Percentiles rank a stretch among this genome's conserved stretches.
These are phyloP conservation scores for Helarctos malayanus DNA, from an alignment of 2,797 vertebrate species.

Conservation along the genomic window DNA sequence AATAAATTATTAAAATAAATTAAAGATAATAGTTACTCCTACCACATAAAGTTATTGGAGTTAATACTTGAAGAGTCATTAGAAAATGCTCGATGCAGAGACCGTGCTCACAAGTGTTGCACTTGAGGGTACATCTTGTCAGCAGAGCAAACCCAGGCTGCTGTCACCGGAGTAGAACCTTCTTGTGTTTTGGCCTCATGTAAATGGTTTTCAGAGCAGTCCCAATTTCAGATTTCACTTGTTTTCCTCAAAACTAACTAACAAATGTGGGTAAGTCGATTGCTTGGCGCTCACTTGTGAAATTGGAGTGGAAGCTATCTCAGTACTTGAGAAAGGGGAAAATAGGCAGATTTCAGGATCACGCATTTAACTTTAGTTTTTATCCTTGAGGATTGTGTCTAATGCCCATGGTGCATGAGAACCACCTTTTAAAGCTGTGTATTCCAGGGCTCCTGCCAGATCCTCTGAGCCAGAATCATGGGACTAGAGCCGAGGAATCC, in stretches of 20 bases:
- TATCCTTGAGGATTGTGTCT: background rate
- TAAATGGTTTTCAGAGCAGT: background rate
- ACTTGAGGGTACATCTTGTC: background rate
- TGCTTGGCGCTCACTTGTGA: background rate
- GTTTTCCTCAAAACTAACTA: slow-evolving; percentile 8
- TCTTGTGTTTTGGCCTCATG: background rate
- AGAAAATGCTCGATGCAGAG: background rate
- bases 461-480: background rate
- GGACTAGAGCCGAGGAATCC: background rate
- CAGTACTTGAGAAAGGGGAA: background rate
- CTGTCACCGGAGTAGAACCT: background rate
- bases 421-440: background rate
- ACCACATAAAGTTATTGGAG: background rate
- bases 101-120: background rate
- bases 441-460: background rate
- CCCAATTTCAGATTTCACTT: background rate
- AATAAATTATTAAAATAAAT: background rate
- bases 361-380: background rate
- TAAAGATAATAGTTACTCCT: background rate
- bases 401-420: background rate
- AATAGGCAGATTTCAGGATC: background rate
- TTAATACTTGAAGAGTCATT: background rate
- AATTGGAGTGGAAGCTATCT: background rate
- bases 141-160: background rate
- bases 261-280: background rate